phyloP scores from a whole-genome alignment of 2,888 invertebrate species.

The Thecophora atra region DNA sequence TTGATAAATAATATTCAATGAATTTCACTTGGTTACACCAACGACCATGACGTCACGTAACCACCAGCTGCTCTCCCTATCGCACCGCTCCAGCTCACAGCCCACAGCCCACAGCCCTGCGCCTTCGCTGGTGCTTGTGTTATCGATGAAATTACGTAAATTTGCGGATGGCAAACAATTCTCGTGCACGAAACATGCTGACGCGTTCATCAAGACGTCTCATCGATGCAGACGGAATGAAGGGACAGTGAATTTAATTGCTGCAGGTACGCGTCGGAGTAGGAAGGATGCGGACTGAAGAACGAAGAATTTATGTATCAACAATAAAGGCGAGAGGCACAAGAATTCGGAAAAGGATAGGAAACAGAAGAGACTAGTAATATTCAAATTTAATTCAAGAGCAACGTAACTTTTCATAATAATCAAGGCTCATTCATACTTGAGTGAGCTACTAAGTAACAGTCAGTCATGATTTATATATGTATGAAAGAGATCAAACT shows the following conservation, averaged over 20 bases:
- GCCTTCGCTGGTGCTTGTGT: conserved; percentile 2
- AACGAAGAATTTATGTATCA: neutral
- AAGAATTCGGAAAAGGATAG: too few relatives aligned
- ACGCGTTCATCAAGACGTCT: neutral
- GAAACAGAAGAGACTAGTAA: too few relatives aligned
- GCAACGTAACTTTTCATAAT: too few relatives aligned
- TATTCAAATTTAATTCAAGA: too few relatives aligned
- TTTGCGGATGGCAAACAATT: conserved; percentile 30
- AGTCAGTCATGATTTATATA: too few relatives aligned
- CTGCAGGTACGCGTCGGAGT: neutral
- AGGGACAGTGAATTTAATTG: neutral
- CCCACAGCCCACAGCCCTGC: neutral
- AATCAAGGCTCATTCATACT: too few relatives aligned
- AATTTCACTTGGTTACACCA: conserved; percentile 19
- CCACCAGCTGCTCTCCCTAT: neutral
- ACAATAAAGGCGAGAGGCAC: neutral
- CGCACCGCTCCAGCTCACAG: neutral
- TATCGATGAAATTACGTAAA: conserved; percentile 30
- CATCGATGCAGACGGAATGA: neutral
- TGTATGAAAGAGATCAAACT: too few relatives aligned
- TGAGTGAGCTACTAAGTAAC: too few relatives aligned
- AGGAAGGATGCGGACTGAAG: neutral
- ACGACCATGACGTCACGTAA: neutral
- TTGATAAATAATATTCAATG: conserved; percentile 24
- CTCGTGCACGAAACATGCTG: conserved; percentile 18